Base-by-base conservation (phyloP, 2,888 invertebrate genomes). In the Craniophora ligustri region DNA sequence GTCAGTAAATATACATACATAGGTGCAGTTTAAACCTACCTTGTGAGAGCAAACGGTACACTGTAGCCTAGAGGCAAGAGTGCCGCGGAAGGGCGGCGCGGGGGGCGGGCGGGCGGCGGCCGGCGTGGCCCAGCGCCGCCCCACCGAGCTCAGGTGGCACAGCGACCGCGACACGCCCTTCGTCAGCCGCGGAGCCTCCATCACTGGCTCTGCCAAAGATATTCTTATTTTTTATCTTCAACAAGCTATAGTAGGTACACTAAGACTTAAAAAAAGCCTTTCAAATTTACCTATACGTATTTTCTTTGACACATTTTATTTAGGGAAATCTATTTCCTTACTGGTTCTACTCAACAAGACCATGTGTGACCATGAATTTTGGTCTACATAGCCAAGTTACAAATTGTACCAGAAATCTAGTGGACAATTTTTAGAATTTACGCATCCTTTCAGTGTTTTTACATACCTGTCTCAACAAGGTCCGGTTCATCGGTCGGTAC, bases 141-240 rank as follows among this genome's bases (percentile, higher is more conserved):
- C 72, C 91, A 90, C 67, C 79, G 94, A 59, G 91, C 88, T 86
- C 76, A 94, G 82, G 77, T 91, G 93, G 76, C 93, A 93, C 82
- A 93, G 88, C 57, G 93, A 93, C 4, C 92, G 87, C 40, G 94
- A 87, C 73, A 92, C 92, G 63, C 93, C 93, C 71, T 88, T 88
- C 30, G 83, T 78, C 49, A 92, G 81, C 19, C 87, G 86, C 26
- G 79, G 83, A 10, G 90, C 88, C 34, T 90, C 79, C 46, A 78
- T 70, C 34, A 75, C 55, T 13, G 83, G 81, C 56, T 87, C 89
- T 79, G 76, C 0, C 6, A 23, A 10, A 0, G 6, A 13, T 5
- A 10, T 1, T 4, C n/a, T 0, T n/a, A n/a, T n/a, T n/a, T 26
- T 7, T 21, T 8, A 7, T 3, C 26, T n/a, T 10, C n/a, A 26